Evolutionary conservation across 92 coral and sea anemone species (phyloP).

Genomic region (Epizoanthus ramosus): DNA sequence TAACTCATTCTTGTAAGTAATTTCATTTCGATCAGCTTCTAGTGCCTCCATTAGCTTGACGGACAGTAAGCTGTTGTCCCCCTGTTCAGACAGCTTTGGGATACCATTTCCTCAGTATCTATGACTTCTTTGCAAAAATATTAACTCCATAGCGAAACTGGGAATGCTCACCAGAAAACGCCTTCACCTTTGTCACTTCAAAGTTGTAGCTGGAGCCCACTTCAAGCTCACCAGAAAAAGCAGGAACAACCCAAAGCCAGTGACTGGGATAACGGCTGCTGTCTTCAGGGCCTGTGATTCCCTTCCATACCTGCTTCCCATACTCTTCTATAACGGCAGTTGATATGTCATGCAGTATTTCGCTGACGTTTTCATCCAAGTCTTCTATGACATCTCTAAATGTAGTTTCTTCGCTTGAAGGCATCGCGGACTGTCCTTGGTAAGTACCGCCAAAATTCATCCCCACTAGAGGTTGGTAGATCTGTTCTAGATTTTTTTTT

Average conservation of each 20-base stretch:
- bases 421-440: neutral
- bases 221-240: neutral
- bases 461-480: conserved; percentile 3
- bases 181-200: neutral
- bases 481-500: neutral
- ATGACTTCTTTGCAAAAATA: neutral
- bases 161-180: too few species aligned
- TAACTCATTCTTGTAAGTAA: too few species aligned
- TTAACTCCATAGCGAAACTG: neutral
- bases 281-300: conserved; percentile 16
- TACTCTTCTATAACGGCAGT: neutral
- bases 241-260: conserved; percentile 9
- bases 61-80: too few species aligned
- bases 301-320: conserved; percentile 16
- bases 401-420: neutral
- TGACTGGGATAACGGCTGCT: neutral
- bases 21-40: too few species aligned
- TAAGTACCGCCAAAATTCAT: neutral
- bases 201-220: neutral
- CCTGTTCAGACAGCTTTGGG: too few species aligned
- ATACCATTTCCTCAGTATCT: neutral
- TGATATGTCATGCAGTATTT: conserved; percentile 1
- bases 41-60: too few species aligned
- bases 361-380: neutral
- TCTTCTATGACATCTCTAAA: conserved; percentile 2